These are phyloP conservation scores for Chunga burmeisteri DNA, from an alignment of 2,113 vertebrate species.

Conservation along the genomic window DNA sequence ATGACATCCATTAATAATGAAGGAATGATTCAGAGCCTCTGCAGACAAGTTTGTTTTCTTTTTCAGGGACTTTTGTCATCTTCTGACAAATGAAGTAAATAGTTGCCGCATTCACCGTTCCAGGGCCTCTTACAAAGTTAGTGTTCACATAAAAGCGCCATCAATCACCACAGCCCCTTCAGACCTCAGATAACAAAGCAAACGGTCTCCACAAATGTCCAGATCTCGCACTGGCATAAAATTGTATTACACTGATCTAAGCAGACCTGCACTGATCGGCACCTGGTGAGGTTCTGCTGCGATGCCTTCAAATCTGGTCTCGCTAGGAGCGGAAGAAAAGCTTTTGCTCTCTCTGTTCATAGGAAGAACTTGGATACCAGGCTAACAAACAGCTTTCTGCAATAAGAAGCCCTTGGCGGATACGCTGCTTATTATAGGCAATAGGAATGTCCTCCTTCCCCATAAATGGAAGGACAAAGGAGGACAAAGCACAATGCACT, in stretches of 20 bases:
- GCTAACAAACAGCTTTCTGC: neutral
- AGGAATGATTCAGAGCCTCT: neutral
- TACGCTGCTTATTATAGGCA: neutral
- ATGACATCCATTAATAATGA: neutral
- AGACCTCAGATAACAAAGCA: neutral
- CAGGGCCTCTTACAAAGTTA: neutral
- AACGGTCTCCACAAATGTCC: rapidly evolving
- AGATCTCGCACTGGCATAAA: neutral
- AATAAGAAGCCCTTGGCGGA: neutral
- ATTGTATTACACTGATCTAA: neutral
- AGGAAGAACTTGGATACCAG: neutral
- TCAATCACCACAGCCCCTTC: neutral
- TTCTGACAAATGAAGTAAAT: neutral
- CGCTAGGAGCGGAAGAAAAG: neutral
- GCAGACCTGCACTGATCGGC: neutral
- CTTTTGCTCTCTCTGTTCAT: neutral
- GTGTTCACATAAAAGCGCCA: neutral
- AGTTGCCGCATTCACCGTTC: neutral
- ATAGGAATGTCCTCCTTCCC: neutral
- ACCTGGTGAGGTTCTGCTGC: neutral
- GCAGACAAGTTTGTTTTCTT: neutral
- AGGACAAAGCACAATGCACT: conserved; percentile 13
- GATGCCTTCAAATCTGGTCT: neutral
- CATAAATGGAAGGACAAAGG: neutral
- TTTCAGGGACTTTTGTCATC: neutral